A percentile compares a stretch with the other conserved stretches of the same genome.
phyloP scores from a whole-genome alignment of 2,888 invertebrate genomes.

The Gerris lacustris region DNA sequence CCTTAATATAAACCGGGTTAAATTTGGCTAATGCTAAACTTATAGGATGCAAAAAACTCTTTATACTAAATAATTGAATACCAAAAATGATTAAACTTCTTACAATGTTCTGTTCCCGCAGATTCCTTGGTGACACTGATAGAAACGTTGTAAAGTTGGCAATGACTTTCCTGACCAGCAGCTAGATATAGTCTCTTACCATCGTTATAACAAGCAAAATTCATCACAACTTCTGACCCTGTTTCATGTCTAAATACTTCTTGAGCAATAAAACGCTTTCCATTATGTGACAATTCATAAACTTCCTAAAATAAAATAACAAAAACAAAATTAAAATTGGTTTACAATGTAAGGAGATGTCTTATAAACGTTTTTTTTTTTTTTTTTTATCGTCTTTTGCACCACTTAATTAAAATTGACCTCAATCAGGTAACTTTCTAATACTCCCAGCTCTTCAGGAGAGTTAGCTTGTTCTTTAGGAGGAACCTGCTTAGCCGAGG shows the following conservation, averaged over 20 bases:
- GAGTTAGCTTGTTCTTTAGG: too few relatives aligned
- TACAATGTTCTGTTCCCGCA: slow-evolving; percentile 11
- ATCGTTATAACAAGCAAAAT: slow-evolving; percentile 61
- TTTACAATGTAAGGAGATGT: not conserved
- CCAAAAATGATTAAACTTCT: not conserved
- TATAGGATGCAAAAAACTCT: too few relatives aligned
- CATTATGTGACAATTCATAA: slow-evolving; percentile 79
- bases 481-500: too few relatives aligned
- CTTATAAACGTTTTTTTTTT: too few relatives aligned
- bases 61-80: too few relatives aligned
- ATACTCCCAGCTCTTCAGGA: too few relatives aligned
- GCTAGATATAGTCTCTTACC: slow-evolving; percentile 66
- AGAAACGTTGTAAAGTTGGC: slow-evolving; percentile 65
- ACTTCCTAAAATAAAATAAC: slow-evolving; percentile 60
- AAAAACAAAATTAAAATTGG: slow-evolving; percentile 5
- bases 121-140: slow-evolving; percentile 38
- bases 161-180: slow-evolving; percentile 85
- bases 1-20: too few relatives aligned
- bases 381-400: too few relatives aligned
- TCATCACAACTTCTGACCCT: slow-evolving; percentile 82
- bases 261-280: slow-evolving; percentile 67
- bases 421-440: too few relatives aligned
- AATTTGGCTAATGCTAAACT: too few relatives aligned
- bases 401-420: too few relatives aligned
- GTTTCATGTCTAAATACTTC: slow-evolving; percentile 83